Evolutionary conservation across 2,113 vertebrate species (phyloP).

Genomic region (Pterocles orientalis): DNA sequence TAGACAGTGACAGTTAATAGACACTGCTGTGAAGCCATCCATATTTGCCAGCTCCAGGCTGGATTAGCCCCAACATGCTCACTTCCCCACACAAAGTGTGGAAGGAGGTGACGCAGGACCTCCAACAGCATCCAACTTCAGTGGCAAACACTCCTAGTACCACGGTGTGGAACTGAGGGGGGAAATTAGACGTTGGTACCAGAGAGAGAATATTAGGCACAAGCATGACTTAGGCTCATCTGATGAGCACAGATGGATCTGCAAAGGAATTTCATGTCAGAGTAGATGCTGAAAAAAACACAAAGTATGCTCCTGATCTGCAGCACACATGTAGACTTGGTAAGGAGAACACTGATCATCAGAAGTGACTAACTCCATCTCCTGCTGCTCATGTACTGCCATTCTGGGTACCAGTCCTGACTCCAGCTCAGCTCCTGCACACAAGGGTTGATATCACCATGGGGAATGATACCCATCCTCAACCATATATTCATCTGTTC

Average conservation of each 20-base stretch:
- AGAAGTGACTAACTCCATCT: background rate
- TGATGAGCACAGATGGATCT: background rate
- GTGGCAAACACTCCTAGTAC: background rate
- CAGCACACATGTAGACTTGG: rapidly evolving
- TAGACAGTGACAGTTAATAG: background rate
- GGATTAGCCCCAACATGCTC: background rate
- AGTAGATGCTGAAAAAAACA: background rate
- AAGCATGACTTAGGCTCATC: background rate
- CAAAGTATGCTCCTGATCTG: background rate
- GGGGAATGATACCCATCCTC: background rate
- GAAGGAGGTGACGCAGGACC: background rate
- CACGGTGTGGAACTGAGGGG: rapidly evolving
- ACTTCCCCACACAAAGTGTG: background rate
- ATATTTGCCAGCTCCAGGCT: background rate
- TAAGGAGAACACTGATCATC: background rate
- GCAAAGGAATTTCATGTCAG: background rate
- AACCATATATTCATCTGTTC: background rate
- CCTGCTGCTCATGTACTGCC: background rate
- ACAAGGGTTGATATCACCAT: background rate
- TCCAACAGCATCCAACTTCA: background rate
- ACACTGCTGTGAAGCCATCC: background rate
- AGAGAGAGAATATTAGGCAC: background rate
- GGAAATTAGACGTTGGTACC: background rate
- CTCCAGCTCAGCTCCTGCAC: background rate
- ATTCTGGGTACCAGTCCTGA: background rate